Conservation (phyloP, 2,888 invertebrate genomes). For the Drosophila infuscata region DNA sequence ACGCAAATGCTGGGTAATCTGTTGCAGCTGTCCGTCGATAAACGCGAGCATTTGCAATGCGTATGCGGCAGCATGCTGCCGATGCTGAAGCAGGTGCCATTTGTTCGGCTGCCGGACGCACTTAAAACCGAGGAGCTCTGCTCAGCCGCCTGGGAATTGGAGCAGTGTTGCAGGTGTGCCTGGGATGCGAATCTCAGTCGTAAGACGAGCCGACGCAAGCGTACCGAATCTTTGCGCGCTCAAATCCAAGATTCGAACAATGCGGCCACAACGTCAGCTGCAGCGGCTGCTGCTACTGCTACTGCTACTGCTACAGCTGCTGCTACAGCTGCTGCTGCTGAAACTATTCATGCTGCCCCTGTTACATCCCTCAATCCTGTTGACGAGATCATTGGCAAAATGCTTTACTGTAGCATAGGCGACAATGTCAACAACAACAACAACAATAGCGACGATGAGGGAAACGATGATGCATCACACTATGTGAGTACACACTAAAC, state of each 20-base stretch:
- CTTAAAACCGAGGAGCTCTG: constrained; percentile 87
- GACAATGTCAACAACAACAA: constrained; percentile 22
- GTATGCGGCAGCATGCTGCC: constrained; percentile 84
- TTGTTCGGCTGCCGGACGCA: constrained; percentile 84
- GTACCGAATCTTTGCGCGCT: constrained; percentile 82
- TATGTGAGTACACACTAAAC: constrained; percentile 66
- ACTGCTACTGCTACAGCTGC: not conserved
- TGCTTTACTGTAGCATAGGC: constrained; percentile 7
- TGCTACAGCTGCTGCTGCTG: rapidly evolving
- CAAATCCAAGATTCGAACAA: constrained; percentile 15
- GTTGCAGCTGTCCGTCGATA: constrained; percentile 73
- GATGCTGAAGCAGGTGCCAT: constrained; percentile 71
- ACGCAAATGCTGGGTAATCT: constrained; percentile 73
- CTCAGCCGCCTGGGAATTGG: constrained; percentile 87
- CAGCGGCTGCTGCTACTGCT: not conserved
- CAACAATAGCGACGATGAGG: constrained; percentile 47
- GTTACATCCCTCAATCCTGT: not conserved
- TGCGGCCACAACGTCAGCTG: not conserved
- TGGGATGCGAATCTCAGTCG: constrained; percentile 86
- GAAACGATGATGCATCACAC: constrained; percentile 31
- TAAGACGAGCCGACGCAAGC: constrained; percentile 85
- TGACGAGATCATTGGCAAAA: not conserved
- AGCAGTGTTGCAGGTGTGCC: constrained; percentile 88
- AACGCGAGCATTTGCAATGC: constrained; percentile 86
- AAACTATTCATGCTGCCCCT: not conserved